Conservation (phyloP, 2,113 vertebrate genomes). For the Vicugna pacos region DNA sequence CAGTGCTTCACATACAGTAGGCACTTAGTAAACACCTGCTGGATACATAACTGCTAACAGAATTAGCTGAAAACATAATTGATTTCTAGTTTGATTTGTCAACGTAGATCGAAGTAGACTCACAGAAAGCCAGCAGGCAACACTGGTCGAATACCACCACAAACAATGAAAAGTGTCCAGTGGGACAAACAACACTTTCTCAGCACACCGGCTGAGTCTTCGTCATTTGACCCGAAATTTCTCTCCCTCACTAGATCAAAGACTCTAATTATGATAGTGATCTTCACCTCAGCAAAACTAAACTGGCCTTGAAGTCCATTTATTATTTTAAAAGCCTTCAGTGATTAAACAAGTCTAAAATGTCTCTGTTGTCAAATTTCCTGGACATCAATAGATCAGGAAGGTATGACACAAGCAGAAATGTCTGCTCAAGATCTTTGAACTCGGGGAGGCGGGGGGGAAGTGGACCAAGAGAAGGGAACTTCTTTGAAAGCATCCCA, state of each 20-base stretch:
- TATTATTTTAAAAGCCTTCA: background rate
- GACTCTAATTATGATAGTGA: background rate
- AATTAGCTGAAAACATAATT: background rate
- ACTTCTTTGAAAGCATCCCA: background rate
- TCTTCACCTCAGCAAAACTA: constrained; percentile 8
- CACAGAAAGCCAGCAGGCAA: background rate
- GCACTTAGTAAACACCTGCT: background rate
- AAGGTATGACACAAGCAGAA: background rate
- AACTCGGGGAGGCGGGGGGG: background rate
- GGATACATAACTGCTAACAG: background rate
- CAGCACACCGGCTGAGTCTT: background rate
- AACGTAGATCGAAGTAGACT: background rate
- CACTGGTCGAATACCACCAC: background rate
- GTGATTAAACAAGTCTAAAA: constrained; percentile 1
- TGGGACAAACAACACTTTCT: background rate
- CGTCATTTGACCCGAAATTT: background rate
- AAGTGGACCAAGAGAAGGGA: background rate
- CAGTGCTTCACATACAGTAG: background rate
- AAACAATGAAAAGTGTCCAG: background rate
- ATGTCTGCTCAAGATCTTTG: background rate
- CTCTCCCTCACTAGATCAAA: background rate
- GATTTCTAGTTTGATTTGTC: background rate
- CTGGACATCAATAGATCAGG: background rate
- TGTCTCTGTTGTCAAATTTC: background rate
- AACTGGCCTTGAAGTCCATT: background rate